phyloP scores from a whole-genome alignment of 1,140 invertebrate species.

The Drosophila tristis region DNA sequence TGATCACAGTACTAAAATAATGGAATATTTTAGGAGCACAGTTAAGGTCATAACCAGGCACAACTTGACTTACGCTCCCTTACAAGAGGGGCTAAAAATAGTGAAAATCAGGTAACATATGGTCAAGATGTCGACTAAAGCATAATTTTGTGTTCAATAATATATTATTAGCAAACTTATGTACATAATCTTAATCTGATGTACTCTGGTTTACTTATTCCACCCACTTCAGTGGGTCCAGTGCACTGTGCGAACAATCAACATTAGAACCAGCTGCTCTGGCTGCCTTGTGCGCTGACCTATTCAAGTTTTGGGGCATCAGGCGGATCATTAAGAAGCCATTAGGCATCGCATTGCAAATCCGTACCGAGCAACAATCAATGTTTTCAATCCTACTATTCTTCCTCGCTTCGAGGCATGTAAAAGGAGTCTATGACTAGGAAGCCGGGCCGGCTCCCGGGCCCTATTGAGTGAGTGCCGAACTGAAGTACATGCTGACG shows the following conservation, averaged over 20 bases:
- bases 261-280: conserved; percentile 48
- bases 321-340: conserved; percentile 71
- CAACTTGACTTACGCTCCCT: too few species aligned
- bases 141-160: too few species aligned
- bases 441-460: conserved; percentile 6
- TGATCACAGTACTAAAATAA: too few species aligned
- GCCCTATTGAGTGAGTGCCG: conserved; percentile 44
- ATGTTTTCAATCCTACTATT: background rate
- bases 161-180: too few species aligned
- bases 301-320: conserved; percentile 39
- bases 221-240: background rate
- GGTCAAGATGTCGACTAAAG: background rate
- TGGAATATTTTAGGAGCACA: too few species aligned
- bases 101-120: too few species aligned
- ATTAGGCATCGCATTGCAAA: conserved; percentile 52
- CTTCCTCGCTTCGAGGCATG: background rate
- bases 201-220: background rate
- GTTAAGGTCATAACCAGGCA: too few species aligned
- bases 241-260: conserved; percentile 36
- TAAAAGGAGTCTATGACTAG: conserved; percentile 19
- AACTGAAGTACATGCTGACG: conserved; percentile 52
- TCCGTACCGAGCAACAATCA: conserved; percentile 34
- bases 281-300: conserved; percentile 19
- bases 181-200: too few species aligned
- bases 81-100: too few species aligned